A percentile compares a stretch with the other conserved stretches of the same genome.
phyloP scores from a whole-genome alignment of 2,113 vertebrate genomes.

The Tursiops truncatus region DNA sequence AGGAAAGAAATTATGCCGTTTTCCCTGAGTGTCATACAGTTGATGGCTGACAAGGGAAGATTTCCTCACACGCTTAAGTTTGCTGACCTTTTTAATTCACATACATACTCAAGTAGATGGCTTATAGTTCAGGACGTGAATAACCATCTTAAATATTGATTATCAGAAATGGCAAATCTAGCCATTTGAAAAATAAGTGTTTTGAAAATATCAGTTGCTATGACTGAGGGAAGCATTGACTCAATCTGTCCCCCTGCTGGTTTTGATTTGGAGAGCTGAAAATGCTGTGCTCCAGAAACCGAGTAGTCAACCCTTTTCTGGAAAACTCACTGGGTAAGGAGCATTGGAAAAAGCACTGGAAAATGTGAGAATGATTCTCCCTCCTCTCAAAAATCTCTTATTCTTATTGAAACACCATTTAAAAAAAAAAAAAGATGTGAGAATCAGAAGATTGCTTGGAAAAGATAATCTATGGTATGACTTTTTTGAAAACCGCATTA shows the following conservation, averaged over 20 bases:
- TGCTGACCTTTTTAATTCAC: not conserved
- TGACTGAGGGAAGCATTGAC: not conserved
- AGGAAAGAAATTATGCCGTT: not conserved
- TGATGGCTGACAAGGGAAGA: not conserved
- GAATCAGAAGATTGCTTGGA: not conserved
- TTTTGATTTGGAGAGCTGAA: not conserved
- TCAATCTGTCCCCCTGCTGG: not conserved
- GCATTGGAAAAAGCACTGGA: not conserved
- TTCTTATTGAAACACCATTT: not conserved
- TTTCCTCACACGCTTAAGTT: not conserved
- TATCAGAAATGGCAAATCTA: not conserved
- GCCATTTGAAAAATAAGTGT: not conserved
- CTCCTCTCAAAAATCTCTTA: not conserved
- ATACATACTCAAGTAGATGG: not conserved
- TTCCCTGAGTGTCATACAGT: not conserved
- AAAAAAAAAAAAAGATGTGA: not conserved
- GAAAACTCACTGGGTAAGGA: not conserved
- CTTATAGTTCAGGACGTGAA: not conserved
- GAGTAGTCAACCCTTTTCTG: not conserved
- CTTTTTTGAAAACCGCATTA: not conserved
- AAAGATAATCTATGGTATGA: not conserved
- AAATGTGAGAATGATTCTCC: not conserved
- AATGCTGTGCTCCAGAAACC: not conserved
- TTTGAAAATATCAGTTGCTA: not conserved
- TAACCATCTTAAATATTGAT: conserved; percentile 37